phyloP scores from a whole-genome alignment of 2,113 vertebrate species.

The Rhinoderma darwinii region DNA sequence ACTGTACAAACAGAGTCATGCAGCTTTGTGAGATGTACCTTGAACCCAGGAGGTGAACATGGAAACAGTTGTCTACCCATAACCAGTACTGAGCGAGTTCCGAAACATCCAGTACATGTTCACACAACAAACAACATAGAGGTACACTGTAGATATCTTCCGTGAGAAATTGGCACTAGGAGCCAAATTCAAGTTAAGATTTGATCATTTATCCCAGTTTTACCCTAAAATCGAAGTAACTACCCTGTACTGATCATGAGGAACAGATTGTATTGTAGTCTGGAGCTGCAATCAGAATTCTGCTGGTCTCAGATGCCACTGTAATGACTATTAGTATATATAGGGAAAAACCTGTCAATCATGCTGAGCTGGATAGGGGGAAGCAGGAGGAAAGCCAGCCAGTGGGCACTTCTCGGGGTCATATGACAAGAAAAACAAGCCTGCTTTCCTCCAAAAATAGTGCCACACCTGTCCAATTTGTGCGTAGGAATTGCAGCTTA shows the following conservation, averaged over 20 bases:
- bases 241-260: neutral
- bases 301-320: neutral
- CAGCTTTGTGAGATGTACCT: constrained; percentile 30
- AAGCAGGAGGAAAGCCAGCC: too few relatives aligned
- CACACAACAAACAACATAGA: neutral
- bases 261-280: neutral
- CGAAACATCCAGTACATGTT: neutral
- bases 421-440: too few relatives aligned
- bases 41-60: constrained; percentile 63
- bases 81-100: neutral
- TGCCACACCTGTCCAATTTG: too few relatives aligned
- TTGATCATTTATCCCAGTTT: too few relatives aligned
- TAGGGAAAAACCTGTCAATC: too few relatives aligned
- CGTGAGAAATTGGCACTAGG: neutral
- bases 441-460: too few relatives aligned
- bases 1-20: constrained; percentile 60
- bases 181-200: neutral
- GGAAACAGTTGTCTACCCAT: constrained; percentile 49
- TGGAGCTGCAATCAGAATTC: neutral
- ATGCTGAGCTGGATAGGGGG: too few relatives aligned
- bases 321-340: too few relatives aligned
- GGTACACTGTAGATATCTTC: neutral
- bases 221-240: too few relatives aligned
- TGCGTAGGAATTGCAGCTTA: too few relatives aligned
- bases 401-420: too few relatives aligned